Evolutionary conservation across 2,113 vertebrate species (phyloP), one percentile per base, ranked within the genome.

Genomic region (Megaceryle maxima): DNA sequence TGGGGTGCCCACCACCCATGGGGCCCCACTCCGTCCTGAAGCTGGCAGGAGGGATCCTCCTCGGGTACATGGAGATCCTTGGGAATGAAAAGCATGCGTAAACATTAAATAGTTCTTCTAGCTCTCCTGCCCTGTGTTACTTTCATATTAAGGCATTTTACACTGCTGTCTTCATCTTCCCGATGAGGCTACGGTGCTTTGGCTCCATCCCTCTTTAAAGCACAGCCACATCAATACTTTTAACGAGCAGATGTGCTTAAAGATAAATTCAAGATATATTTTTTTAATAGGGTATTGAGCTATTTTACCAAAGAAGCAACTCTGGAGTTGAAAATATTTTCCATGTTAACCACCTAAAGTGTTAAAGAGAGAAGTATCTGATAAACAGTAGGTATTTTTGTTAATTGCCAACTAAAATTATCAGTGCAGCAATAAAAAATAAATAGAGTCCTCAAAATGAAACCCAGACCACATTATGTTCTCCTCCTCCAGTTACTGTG

Each of bases 11-110:
- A 72, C 78, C 13, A 2, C 46, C 41, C 21, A 3, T 2, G 12
- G 78, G 75, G 53, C 87, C 57, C 53, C 3, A 6, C 56, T 92
- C 41, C 0, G 0, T 55, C 63, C 50, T 4, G 13, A 62, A 92
- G 46, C 82, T 93, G 94, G 72, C 78, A 82, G 75, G 56, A 93
- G 50, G 28, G 50, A 93, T 96, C 83, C 79, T 93, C 80, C 86
- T 87, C 5, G 68, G 50, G 55, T 80, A 77, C 13, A 5, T 3
- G 25, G 60, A 92, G 84, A 86, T 88, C 83, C 68, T 90, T 75
- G 88, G 83, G 92, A 94, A 93, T 92, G 92, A 88, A 86, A 94
- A 90, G 91, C 80, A 96, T 81, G 94, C 37, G 73, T 90, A 95
- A 94, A 95, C 83, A 90, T 88, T 63, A 72, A 83, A 94, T 74